Percentiles rank a stretch among this genome's conserved stretches.
Evolutionary conservation across 2,113 vertebrate species (phyloP).

Genomic region (Neolamprologus caudopunctatus): DNA sequence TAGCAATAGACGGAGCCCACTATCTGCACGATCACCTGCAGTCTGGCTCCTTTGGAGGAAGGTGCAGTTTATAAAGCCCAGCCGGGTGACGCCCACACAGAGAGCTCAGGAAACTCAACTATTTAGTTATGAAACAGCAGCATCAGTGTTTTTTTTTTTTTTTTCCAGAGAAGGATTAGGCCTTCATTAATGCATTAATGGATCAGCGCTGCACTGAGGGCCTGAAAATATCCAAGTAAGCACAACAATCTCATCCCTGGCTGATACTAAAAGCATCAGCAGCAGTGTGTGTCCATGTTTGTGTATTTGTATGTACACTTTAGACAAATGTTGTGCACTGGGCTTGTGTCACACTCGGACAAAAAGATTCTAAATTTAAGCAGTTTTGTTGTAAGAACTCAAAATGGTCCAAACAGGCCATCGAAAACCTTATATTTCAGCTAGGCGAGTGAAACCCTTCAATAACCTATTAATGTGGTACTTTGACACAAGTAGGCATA

Average conservation of each 20-base stretch:
- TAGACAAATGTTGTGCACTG: neutral
- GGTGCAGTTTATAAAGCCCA: neutral
- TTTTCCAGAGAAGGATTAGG: neutral
- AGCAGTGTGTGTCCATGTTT: neutral
- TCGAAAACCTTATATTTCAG: neutral
- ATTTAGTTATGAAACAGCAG: conserved; percentile 40
- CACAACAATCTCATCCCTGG: conserved; percentile 4
- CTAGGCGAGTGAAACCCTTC: neutral
- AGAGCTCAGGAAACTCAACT: neutral
- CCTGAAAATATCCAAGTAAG: conserved; percentile 16
- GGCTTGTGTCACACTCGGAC: neutral
- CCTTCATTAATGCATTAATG: conserved; percentile 45
- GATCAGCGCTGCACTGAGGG: neutral
- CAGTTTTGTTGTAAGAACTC: neutral
- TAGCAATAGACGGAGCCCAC: neutral
- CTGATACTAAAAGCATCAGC: conserved; percentile 1
- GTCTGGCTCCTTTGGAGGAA: neutral
- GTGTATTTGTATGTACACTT: neutral
- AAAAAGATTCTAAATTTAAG: neutral
- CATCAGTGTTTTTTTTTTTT: neutral
- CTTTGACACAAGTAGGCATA: neutral
- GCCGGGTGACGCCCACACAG: neutral
- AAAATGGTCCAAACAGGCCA: neutral
- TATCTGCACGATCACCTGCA: neutral
- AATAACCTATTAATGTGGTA: neutral